phyloP scores from a whole-genome alignment of 2,797 vertebrate genomes.

The Hafferia zeledoni region DNA sequence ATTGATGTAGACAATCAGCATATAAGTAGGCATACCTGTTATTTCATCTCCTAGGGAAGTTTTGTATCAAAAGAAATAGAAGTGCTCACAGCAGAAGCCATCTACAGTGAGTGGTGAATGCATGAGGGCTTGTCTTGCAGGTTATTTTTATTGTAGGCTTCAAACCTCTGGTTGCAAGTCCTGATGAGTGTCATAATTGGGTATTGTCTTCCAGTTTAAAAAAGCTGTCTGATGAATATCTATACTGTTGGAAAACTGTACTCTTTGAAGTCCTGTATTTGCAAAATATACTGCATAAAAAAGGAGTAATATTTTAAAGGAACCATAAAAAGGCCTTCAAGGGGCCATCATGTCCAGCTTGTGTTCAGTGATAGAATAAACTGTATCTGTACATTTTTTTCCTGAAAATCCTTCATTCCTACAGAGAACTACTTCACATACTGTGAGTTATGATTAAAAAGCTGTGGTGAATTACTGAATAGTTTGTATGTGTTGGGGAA shows the following conservation, averaged over 20 bases:
- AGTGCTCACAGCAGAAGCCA: conserved; percentile 42
- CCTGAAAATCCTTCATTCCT: conserved; percentile 19
- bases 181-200: conserved; percentile 13
- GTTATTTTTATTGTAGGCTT: conserved; percentile 23
- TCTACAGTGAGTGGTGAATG: background rate
- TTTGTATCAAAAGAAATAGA: conserved; percentile 39
- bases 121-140: conserved; percentile 1
- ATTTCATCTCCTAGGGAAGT: conserved; percentile 24
- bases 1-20: conserved; percentile 44
- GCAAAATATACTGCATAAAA: background rate
- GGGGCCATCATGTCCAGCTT: background rate
- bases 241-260: background rate
- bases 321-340: background rate
- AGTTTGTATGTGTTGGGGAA: background rate
- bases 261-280: background rate
- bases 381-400: background rate
- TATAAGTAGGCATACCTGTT: conserved; percentile 9
- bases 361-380: background rate
- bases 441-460: conserved; percentile 68
- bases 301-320: conserved; percentile 1
- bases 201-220: background rate
- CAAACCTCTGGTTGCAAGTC: conserved; percentile 18
- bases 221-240: background rate
- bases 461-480: conserved; percentile 18
- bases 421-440: conserved; percentile 45